phyloP scores from a whole-genome alignment of 2,113 vertebrate species.

The Raja brachyura region DNA sequence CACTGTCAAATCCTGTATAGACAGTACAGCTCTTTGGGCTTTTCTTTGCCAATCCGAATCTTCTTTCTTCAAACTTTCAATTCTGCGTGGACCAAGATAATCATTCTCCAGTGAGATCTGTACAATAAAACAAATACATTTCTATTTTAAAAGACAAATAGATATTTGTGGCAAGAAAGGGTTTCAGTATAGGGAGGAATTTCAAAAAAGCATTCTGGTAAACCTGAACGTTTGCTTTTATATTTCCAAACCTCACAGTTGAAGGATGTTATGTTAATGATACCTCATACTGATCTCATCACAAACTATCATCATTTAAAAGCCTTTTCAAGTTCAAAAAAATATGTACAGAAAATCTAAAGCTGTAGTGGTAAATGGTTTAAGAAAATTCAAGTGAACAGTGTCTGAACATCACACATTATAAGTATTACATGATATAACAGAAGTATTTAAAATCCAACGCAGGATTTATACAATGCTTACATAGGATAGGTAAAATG shows the following conservation, averaged over 20 bases:
- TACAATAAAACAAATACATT: constrained; percentile 41
- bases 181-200: background rate
- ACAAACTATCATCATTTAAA: background rate
- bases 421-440: background rate
- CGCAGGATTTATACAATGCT: background rate
- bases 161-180: background rate
- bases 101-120: constrained; percentile 95
- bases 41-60: constrained; percentile 94
- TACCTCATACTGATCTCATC: background rate
- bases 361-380: background rate
- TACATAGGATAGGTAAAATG: too few species aligned
- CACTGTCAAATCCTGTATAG: constrained; percentile 94
- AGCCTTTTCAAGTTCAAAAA: background rate
- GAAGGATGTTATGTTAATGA: background rate
- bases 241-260: background rate
- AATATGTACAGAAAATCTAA: background rate
- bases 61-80: constrained; percentile 83
- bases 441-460: background rate
- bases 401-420: background rate
- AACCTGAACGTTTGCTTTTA: background rate
- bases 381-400: background rate
- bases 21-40: constrained; percentile 83
- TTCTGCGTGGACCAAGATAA: constrained; percentile 87
- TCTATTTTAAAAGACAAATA: background rate
- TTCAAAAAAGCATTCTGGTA: background rate